Percentiles rank a stretch among this genome's conserved stretches.
phyloP scores from a whole-genome alignment of 2,113 vertebrate genomes.

The Callorhinus ursinus region DNA sequence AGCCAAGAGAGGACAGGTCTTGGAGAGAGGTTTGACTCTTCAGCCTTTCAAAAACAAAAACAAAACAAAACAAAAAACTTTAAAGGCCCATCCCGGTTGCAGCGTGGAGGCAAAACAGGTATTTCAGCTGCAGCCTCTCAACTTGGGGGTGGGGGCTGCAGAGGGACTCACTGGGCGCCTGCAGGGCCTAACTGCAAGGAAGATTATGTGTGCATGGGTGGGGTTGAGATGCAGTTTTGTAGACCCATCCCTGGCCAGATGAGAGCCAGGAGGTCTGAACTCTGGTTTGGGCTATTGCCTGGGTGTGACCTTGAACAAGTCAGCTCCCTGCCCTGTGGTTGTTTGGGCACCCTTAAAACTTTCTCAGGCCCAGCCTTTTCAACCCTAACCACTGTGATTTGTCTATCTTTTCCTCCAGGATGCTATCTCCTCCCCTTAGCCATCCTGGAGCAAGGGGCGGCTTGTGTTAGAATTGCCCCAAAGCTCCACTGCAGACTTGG shows the following conservation, averaged over 20 bases:
- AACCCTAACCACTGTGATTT: not conserved
- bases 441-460: fast-evolving
- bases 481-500: fast-evolving
- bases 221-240: not conserved
- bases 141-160: not conserved
- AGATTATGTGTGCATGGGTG: fast-evolving
- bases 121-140: not conserved
- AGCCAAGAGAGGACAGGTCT: not conserved
- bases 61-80: not conserved
- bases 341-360: not conserved
- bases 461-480: not conserved
- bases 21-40: not conserved
- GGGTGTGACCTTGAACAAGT: not conserved
- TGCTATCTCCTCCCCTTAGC: too few species aligned
- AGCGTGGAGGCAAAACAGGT: not conserved
- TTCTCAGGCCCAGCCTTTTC: not conserved
- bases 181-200: too few species aligned
- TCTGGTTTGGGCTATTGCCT: not conserved
- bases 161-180: too few species aligned
- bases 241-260: not conserved
- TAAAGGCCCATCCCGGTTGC: not conserved
- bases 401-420: not conserved
- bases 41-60: not conserved
- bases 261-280: not conserved
- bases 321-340: not conserved